Evolutionary conservation across 2,113 vertebrate species (phyloP), one percentile per base, ranked within the genome.

Genomic region (Lepus timidus): DNA sequence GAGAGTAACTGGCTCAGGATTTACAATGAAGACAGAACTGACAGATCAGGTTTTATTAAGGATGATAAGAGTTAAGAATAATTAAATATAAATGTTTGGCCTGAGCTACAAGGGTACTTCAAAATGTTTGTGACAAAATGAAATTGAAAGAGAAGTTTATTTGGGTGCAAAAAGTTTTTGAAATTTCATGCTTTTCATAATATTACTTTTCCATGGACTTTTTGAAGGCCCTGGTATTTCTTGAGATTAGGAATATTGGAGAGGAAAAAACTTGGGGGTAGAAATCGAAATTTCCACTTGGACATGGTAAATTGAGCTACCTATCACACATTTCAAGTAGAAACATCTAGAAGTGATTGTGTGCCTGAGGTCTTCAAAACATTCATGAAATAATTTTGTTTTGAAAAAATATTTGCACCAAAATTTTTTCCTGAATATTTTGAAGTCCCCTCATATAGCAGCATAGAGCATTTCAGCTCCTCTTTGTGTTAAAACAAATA

Each of bases 401-500:
- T 16, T 19, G 19, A 58, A 58, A 17, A 58, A 19, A 14, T 58
- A 4, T 58, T 58, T 58, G 19, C 55, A 58, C 19, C 55, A 58
- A 20, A 58, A 58, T 17, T 58, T 58, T 58, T 58, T 19, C 55
- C 14, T 19, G 19, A 58, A 58, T 58, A 19, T 58, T 58, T 58
- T 19, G 14, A 58, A 58, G 55, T 19, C 55, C 55, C 55, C 11
- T 58, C 55, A 14, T 52, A 19, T 10, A 49, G 65, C 33, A 31
- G 0, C 20, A 8, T 4, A 19, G 62, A 33, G 68, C 90, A 62
- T 44, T 17, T 81, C 31, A 22, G 22, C 68, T 64, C 33, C 25
- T 70, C 64, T 82, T 87, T 44, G 52, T 25, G 14, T 93, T 73
- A 67, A 94, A 91, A 75, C 64, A 71, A 74, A 75, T 55, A 9